Conservation (phyloP, 64 coral and sea anemone genomes). For the Montipora sp. region DNA sequence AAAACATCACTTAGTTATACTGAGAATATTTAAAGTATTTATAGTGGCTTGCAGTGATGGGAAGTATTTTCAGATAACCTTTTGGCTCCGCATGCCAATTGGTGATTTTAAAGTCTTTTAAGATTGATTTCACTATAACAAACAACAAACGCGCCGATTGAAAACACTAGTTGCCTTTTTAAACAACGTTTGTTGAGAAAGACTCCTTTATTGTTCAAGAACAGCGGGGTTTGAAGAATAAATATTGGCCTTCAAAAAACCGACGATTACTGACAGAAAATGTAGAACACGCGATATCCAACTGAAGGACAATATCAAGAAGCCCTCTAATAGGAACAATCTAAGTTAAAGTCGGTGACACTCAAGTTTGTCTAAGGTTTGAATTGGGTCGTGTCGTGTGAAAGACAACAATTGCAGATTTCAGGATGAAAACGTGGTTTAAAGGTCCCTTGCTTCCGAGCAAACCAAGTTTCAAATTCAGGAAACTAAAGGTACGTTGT, state of each 20-base stretch:
- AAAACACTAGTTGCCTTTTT: background rate
- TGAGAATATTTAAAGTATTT: background rate
- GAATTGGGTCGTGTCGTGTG: background rate
- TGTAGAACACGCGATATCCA: background rate
- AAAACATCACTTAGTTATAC: constrained; percentile 1
- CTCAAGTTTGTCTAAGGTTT: background rate
- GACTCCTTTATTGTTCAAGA: background rate
- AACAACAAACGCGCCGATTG: constrained; percentile 14
- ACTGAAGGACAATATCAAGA: constrained; percentile 3
- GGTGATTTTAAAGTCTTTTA: background rate
- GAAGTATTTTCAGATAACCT: background rate
- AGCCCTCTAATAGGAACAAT: background rate
- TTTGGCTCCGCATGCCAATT: background rate
- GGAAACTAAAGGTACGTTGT: constrained; percentile 16
- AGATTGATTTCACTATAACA: background rate
- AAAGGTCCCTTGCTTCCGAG: constrained; percentile 16
- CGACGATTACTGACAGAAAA: background rate
- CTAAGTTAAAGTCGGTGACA: background rate
- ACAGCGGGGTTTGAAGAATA: background rate
- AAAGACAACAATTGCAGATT: background rate
- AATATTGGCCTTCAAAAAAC: background rate
- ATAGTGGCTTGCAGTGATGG: background rate
- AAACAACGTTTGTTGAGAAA: background rate
- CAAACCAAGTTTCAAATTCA: constrained; percentile 14
- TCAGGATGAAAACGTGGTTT: constrained; percentile 42